Evolutionary conservation across 2,797 vertebrate genomes (phyloP).

Genomic region (Chaunax sp.): DNA sequence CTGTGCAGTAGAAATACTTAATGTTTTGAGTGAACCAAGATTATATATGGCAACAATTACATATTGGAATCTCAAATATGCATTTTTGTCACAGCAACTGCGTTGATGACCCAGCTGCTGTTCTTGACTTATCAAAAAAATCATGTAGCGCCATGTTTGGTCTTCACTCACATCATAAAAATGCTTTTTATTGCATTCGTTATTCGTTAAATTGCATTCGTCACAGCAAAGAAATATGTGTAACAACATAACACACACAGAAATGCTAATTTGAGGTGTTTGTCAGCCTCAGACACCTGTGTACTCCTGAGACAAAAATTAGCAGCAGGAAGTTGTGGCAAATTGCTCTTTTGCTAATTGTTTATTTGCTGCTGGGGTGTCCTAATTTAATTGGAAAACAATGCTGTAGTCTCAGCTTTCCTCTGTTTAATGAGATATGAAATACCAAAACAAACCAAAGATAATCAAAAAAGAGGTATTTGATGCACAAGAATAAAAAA

Average conservation of each 20-base stretch:
- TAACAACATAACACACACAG: too few species aligned
- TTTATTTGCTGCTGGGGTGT: slow-evolving; percentile 11
- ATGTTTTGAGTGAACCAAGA: not conserved
- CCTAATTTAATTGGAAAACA: slow-evolving; percentile 6
- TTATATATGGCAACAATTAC: too few species aligned
- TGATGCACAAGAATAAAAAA: not conserved
- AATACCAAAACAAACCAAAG: not conserved
- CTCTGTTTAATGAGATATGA: slow-evolving; percentile 7
- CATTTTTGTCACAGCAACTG: not conserved
- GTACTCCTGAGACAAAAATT: slow-evolving; percentile 4
- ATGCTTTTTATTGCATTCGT: not conserved
- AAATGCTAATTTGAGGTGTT: slow-evolving; percentile 7
- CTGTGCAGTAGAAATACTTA: not conserved
- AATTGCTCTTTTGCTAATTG: slow-evolving; percentile 30
- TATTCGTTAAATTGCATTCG: too few species aligned
- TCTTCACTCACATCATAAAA: not conserved
- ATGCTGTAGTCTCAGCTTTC: not conserved
- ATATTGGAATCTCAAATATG: not conserved
- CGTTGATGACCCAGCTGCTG: slow-evolving; percentile 13
- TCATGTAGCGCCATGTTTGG: too few species aligned
- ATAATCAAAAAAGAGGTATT: not conserved
- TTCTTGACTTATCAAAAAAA: not conserved
- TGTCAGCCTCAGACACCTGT: slow-evolving; percentile 14
- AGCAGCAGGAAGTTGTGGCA: not conserved
- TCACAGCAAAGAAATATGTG: too few species aligned